Evolutionary conservation across 2,888 invertebrate species (phyloP).

Genomic region (Drosophila acutilabella): DNA sequence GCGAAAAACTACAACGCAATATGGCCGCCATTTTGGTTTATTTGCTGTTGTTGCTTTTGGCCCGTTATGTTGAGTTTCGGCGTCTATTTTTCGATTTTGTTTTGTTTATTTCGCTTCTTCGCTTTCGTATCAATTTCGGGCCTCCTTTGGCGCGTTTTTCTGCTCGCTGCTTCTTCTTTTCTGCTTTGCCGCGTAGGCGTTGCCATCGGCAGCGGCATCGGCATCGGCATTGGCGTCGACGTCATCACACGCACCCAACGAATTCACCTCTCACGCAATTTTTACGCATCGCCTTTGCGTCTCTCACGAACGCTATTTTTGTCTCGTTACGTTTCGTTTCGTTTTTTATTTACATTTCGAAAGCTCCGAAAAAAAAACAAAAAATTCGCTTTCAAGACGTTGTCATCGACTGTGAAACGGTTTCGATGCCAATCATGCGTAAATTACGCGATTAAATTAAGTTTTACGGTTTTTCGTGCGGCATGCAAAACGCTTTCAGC

Average conservation of each 20-base stretch:
- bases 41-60: conserved; percentile 34
- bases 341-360: conserved; percentile 71
- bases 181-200: conserved; percentile 1
- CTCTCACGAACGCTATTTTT: conserved; percentile 48
- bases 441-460: conserved; percentile 80
- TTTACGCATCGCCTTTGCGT: conserved; percentile 44
- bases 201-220: conserved; percentile 57
- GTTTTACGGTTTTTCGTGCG: conserved; percentile 62
- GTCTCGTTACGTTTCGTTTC: conserved; percentile 1
- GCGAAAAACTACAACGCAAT: conserved; percentile 70
- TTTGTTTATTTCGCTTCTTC: conserved; percentile 71
- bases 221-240: conserved; percentile 63
- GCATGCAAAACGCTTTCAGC: conserved; percentile 55
- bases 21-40: conserved; percentile 74
- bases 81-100: conserved; percentile 52
- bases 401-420: conserved; percentile 54
- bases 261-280: conserved; percentile 39
- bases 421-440: conserved; percentile 79
- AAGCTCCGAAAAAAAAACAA: conserved; percentile 53
- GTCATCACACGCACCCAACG: conserved; percentile 53
- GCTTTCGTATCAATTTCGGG: conserved; percentile 31
- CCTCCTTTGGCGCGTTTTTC: conserved; percentile 49
- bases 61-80: conserved; percentile 63
- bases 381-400: conserved; percentile 46
- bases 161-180: conserved; percentile 3